Conservation (phyloP, 1,140 invertebrate genomes). For the Lineus longissimus region DNA sequence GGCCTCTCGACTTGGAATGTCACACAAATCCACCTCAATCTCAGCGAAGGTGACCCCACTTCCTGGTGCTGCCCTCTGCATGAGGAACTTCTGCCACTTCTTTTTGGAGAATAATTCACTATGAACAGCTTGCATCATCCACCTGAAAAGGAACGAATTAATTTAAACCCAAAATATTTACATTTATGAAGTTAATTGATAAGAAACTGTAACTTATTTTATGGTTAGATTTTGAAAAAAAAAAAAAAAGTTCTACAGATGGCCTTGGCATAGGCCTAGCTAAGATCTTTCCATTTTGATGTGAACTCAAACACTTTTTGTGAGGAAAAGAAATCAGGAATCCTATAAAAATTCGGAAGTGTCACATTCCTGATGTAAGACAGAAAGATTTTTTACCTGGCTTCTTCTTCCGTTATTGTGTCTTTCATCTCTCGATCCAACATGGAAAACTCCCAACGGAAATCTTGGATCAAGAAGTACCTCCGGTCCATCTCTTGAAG, state of each 20-base stretch:
- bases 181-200: not conserved
- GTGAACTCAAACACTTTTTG: too few species aligned
- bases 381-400: too few species aligned
- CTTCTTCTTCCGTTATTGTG: conserved; percentile 41
- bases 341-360: not conserved
- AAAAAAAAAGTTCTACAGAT: not conserved
- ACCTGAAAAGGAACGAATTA: conserved; percentile 33
- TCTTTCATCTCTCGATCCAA: conserved; percentile 37
- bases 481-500: conserved; percentile 47
- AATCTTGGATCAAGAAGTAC: conserved; percentile 44
- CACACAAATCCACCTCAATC: conserved; percentile 47
- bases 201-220: too few species aligned
- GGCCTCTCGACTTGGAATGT: conserved; percentile 36
- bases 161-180: too few species aligned
- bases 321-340: not conserved
- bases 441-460: conserved; percentile 50
- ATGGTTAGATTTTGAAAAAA: not conserved
- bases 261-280: too few species aligned
- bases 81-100: conserved; percentile 42
- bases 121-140: conserved; percentile 46
- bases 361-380: too few species aligned
- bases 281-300: too few species aligned
- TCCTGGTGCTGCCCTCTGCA: conserved; percentile 33
- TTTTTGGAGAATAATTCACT: conserved; percentile 38
- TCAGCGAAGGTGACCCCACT: conserved; percentile 40